Evolutionary conservation across 2,888 invertebrate species (phyloP).

Genomic region (Drosophila engyochracea): DNA sequence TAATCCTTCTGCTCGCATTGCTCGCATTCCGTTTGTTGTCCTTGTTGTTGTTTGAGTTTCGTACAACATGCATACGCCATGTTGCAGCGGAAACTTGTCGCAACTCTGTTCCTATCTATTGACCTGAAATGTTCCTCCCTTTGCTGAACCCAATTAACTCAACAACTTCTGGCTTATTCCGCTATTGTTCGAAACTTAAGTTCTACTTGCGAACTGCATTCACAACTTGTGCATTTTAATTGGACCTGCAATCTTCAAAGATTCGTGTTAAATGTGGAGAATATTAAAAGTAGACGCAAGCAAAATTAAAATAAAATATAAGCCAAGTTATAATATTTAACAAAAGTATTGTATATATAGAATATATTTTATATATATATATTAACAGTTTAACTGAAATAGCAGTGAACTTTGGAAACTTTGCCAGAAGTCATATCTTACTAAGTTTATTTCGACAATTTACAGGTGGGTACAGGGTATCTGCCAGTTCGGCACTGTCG

Average conservation of each 20-base stretch:
- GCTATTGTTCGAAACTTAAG: slow-evolving; percentile 55
- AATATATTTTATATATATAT: no score
- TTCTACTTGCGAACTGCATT: slow-evolving; percentile 32
- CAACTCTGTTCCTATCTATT: slow-evolving; percentile 16
- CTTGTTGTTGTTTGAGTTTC: slow-evolving; percentile 47
- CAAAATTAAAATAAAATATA: background rate
- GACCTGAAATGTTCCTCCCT: background rate
- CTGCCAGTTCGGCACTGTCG: background rate
- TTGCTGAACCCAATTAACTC: slow-evolving; percentile 24
- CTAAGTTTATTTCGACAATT: background rate
- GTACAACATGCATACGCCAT: slow-evolving; percentile 42
- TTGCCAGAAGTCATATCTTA: background rate
- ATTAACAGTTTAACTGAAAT: background rate
- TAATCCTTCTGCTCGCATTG: slow-evolving; percentile 38
- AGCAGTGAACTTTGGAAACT: background rate
- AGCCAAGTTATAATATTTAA: background rate
- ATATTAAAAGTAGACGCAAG: background rate
- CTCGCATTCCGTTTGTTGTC: slow-evolving; percentile 13
- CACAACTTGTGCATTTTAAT: slow-evolving; percentile 34
- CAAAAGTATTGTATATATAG: no score
- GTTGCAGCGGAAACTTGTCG: slow-evolving; percentile 57
- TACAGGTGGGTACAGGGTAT: background rate
- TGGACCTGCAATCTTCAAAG: background rate
- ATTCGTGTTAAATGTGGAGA: background rate
- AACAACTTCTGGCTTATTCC: slow-evolving; percentile 47